Base-by-base conservation (phyloP, 2,888 invertebrate species). In the Diadegma fenestrale region DNA sequence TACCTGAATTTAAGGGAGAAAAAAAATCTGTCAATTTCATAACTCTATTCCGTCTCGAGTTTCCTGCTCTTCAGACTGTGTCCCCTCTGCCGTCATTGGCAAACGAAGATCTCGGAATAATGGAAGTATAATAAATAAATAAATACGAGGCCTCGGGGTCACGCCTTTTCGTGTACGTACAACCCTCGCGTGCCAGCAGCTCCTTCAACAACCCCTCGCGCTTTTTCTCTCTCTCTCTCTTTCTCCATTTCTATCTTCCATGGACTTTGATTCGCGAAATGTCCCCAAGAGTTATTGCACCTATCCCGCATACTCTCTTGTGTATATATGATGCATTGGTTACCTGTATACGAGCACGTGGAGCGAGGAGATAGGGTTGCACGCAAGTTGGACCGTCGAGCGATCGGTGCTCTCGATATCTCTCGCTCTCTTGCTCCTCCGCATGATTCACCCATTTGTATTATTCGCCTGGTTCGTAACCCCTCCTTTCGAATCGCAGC, bases 161-260 rank as follows among this genome's bases (percentile, higher is more conserved):
- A 86, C 86, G 86, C 86, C 86, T 86, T 80, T 86, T 83, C 86
- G 86, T 86, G 86, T 83, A 78, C 80, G 72, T 69, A 82, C 82
- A 80, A 82, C 86, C 86, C 86, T 86, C 82, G 86, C 86, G 83
- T 86, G 86, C 73, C 77, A 61, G 80, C 6, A 83, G 82, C 82
- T 77, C 86, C 82, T 86, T 83, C 86, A 68, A 68, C 86, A 73
- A 80, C 80, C 83, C 80, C 80, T 82, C 45, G 43, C 12, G 66
- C 19, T 22, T 37, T 66, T 30, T 58, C 54, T 26, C 64, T 14
- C 26, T 66, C 54, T 72, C 61, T 43, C 73, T 73, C 73, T 43
- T 43, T 30, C 61, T 45, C 71, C 37, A 33, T 19, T 64, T 51
- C 64, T 41, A 30, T 77, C 68, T 71, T 22, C 33, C 12, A 33